These are phyloP conservation scores for Cynopterus brachyotis DNA, from an alignment of 2,113 vertebrate genomes.

Conservation along the genomic window DNA sequence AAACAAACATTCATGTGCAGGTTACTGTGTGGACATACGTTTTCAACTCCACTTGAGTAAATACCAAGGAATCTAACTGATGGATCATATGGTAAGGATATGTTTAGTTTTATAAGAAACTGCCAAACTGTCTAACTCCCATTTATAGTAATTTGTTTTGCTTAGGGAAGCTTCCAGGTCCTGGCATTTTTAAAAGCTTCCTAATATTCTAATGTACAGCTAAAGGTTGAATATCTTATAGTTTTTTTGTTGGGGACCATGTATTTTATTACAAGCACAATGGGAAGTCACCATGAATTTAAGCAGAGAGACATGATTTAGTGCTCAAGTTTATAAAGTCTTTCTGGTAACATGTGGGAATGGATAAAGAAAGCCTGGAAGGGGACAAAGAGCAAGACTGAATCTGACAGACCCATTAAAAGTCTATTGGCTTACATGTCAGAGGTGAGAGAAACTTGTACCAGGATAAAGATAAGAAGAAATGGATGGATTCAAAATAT, in stretches of 20 bases:
- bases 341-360: neutral
- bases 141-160: neutral
- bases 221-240: neutral
- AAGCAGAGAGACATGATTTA: neutral
- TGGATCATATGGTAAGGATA: neutral
- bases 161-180: neutral
- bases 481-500: neutral
- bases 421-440: neutral
- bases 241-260: neutral
- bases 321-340: neutral
- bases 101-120: neutral
- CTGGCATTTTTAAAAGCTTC: neutral
- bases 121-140: neutral
- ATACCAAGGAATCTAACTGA: neutral
- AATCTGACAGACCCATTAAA: neutral
- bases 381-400: neutral
- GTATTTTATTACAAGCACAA: neutral
- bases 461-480: neutral
- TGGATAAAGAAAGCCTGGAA: neutral
- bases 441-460: neutral
- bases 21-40: neutral
- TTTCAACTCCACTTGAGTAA: conserved; percentile 2
- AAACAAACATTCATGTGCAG: neutral
- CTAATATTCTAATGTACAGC: neutral
- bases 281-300: neutral